These are phyloP conservation scores for Nematopogon swammerdamellus DNA, from an alignment of 2,888 invertebrate species.

Conservation along the genomic window DNA sequence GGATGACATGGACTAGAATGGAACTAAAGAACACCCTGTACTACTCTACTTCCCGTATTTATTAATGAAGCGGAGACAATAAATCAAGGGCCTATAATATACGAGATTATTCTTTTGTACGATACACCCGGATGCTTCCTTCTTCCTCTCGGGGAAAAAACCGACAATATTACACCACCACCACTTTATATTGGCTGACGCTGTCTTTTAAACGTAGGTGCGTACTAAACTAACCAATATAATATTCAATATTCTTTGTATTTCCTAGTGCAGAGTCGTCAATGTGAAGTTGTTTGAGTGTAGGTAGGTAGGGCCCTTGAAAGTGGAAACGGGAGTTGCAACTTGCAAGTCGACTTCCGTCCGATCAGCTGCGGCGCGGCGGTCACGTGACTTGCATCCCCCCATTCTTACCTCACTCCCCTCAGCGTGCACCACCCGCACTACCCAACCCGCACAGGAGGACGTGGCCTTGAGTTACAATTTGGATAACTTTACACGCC, in stretches of 20 bases:
- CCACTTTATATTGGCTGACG: too few species aligned
- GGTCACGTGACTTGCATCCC: constrained; percentile 17
- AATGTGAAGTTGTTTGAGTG: too few species aligned
- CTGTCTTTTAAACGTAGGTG: not conserved
- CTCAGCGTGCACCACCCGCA: too few species aligned
- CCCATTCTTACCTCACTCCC: not conserved
- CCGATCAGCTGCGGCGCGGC: constrained; percentile 53
- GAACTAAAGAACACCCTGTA: not conserved
- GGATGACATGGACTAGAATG: too few species aligned
- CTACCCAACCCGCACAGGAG: too few species aligned
- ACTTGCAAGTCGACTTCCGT: constrained; percentile 13
- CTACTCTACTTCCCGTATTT: not conserved
- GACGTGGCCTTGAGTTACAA: too few species aligned
- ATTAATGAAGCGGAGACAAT: not conserved
- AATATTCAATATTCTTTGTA: too few species aligned
- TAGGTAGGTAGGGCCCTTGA: too few species aligned
- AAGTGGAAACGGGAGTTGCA: too few species aligned
- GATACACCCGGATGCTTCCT: not conserved
- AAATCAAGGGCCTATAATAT: not conserved
- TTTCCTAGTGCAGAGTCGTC: too few species aligned
- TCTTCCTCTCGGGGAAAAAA: not conserved
- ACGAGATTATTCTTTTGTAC: not conserved
- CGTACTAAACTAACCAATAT: too few species aligned
- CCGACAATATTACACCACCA: not conserved
- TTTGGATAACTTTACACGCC: too few species aligned